Evolutionary conservation across 2,113 vertebrate genomes (phyloP), one percentile per base, ranked within the genome.

Genomic region (Chionis minor): DNA sequence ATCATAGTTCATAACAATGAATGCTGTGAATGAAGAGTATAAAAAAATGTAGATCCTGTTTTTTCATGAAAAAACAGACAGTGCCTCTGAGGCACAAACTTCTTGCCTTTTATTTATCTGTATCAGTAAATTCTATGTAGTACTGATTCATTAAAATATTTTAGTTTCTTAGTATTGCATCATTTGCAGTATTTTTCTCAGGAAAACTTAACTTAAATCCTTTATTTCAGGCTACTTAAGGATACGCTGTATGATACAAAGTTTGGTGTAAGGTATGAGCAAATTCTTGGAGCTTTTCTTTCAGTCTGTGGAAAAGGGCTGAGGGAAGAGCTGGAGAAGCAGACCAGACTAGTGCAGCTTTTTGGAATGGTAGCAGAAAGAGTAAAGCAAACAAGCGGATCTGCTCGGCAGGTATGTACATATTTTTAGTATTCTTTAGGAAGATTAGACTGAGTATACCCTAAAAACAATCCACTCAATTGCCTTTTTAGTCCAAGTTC

Each of bases 311-410:
- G 99, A 33, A 98, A 97, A 95, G 98, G 98, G 42, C 98, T 99
- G 83, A 98, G 99, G 89, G 98, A 98, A 44, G 99, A 99, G 96
- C 97, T 99, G 82, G 98, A 99, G 92, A 99, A 99, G 81, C 99
- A 99, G 97, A 99, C 98, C 32, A 98, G 97, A 70, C 98, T 99
- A 66, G 99, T 99, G 56, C 99, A 98, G 27, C 98, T 99, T 88
- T 97, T 99, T 96, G 99, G 99, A 87, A 97, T 98, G 28, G 98
- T 99, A 88, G 99, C 99, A 27, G 99, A 99, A 98, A 99, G 98
- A 96, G 99, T 99, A 78, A 98, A 98, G 40, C 99, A 99, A 95
- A 98, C 99, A 2, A 98, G 98, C 92, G 99, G 99, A 90, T 99
- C 99, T 65, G 92, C 98, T 30, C 98, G 99, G 93, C 99, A 99